Base-by-base conservation (phyloP, 2,113 vertebrate genomes). In the Oostethus manadensis region DNA sequence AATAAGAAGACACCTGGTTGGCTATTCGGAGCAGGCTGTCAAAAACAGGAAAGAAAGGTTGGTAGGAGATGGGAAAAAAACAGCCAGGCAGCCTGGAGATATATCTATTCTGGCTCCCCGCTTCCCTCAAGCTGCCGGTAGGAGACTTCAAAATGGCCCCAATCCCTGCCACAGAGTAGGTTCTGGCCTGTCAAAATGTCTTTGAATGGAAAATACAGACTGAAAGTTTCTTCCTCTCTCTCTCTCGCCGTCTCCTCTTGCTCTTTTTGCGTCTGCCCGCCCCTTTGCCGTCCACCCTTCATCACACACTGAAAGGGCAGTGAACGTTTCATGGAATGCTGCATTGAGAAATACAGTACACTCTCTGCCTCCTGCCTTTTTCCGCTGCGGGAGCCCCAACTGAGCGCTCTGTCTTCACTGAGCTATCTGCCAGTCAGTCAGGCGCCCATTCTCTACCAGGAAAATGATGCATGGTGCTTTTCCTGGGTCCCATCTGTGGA, bases 101-200 rank as follows among this genome's bases (percentile, higher is more conserved):
- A 73, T 87, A 83, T 86, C 84, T 86, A 86, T 87, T 85, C 80
- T 81, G 74, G 78, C 87, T 86, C 76, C 80, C 74, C n/a, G 63
- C 78, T 82, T 79, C 80, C 79, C 84, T 82, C 78, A 72, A 79
- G 81, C 78, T 82, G 81, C 79, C 44, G 79, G 84, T 86, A 81
- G 84, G 84, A 86, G 85, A 86, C 87, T 87, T 85, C 79, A 88
- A 84, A 86, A 87, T 88, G 82, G 84, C 84, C 85, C 60, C 78
- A 74, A 71, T 80, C 79, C 68, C 66, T 70, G 77, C 76, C 84
- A 82, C 70, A 68, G 81, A 83, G 76, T 74, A 64, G 82, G 81
- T 79, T 81, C 78, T 69, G 78, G 76, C 84, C 84, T 88, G 84
- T 87, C 87, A 88, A 85, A 80, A 83, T 66, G 84, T 86, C 80